Evolutionary conservation across 2,113 vertebrate genomes (phyloP).

Genomic region (Sylvietta virens): DNA sequence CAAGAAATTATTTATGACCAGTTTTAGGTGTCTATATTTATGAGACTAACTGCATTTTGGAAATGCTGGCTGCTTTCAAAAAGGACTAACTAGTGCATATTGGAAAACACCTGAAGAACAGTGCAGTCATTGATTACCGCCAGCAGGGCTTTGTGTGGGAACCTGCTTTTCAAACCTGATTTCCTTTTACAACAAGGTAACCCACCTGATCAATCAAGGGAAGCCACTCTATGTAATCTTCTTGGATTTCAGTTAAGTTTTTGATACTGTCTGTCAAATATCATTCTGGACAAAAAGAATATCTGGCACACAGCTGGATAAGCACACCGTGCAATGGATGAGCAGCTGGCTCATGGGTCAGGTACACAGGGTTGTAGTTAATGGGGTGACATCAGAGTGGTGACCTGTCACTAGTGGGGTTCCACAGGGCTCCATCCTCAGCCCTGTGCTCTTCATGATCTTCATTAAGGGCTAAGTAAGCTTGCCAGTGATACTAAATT

Average conservation of each 20-base stretch:
- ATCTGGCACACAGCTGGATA: not conserved
- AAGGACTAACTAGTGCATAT: not conserved
- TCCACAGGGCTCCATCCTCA: not conserved
- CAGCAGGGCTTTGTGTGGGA: not conserved
- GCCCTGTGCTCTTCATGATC: not conserved
- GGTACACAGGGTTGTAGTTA: not conserved
- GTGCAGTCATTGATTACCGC: rapidly evolving
- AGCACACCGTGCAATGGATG: rapidly evolving
- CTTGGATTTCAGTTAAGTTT: not conserved
- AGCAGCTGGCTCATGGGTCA: not conserved
- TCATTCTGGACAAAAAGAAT: not conserved
- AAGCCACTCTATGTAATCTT: not conserved
- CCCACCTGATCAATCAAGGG: not conserved
- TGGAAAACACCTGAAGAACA: not conserved
- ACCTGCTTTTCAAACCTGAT: not conserved
- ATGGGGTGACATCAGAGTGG: not conserved
- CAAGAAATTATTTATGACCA: not conserved
- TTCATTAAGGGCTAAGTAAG: not conserved
- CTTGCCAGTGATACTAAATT: not conserved
- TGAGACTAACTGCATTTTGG: not conserved
- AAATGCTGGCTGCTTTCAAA: not conserved
- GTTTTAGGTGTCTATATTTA: not conserved
- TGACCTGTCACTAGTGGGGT: no score
- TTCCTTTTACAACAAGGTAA: not conserved
- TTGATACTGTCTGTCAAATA: not conserved